Evolutionary conservation across 2,113 vertebrate genomes (phyloP), one percentile per base, ranked within the genome.

Genomic region (Chionodraco myersi): DNA sequence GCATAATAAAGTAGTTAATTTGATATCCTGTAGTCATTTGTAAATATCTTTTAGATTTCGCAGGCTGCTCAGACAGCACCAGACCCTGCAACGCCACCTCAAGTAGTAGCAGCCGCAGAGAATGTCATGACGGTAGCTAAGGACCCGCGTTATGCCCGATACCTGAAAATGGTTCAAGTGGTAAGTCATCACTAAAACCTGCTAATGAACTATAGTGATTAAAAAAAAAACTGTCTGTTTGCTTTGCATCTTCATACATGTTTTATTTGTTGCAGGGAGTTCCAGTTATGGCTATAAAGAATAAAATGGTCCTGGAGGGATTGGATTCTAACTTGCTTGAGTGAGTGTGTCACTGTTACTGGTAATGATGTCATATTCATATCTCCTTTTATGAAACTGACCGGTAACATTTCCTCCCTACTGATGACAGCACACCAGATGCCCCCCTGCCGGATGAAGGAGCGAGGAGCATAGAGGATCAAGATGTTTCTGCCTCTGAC

Each of bases 101-200:
- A 89, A 84, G 69, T 75, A 57, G 92, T 93, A 73, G 90, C 63
- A 1, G 80, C 89, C 34, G 89, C 93, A 76, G 96, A 96, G 80
- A 95, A 96, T 45, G 62, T 95, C 57, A 90, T 94, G 89, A 99
- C 98, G 23, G 97, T 99, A 85, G 95, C 97, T 75, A 99, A 97
- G 90, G 98, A 99, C 86, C 96, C 96, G 26, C 96, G 96, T 88
- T 99, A 99, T 10, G 97, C 97, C 82, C 95, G 97, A 93, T 99
- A 99, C 69, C 94, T 99, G 65, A 99, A 98, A 93, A 99, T 99
- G 98, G 96, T 98, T 34, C 98, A 99, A 94, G 98, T 99, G 97
- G 98, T 99, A 93, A 94, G 97, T 92, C 3, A 6, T 11, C n/a
- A 49, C 10, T 47, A 18, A 51, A 36, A 58, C 8, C 52, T 60